Evolutionary conservation across 35 echinoderm and acorn worm genomes (phyloP), one percentile per base, ranked within the genome.

Genomic region (Apostichopus californicus): DNA sequence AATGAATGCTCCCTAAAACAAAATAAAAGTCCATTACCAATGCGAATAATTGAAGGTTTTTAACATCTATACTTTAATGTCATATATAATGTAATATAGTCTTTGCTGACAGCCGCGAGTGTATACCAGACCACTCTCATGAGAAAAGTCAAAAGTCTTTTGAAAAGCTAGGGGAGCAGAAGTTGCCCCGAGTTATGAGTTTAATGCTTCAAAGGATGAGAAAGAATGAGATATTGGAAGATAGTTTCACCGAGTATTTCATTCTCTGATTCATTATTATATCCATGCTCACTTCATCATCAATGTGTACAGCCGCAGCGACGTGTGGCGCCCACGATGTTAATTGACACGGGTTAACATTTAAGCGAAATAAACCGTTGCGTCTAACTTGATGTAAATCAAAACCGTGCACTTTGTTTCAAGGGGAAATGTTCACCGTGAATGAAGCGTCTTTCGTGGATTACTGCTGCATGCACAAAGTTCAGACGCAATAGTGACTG

Each of bases 41-140:
- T 9, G 7, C 58, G 0, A 61, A 0, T 8, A 61, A 61, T 46
- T 46, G 34, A 46, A 46, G 34, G 9, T 68, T 11, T 11, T 18
- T 68, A 18, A 18, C 64, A 68, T 68, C n/a, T n/a, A 6, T 68
- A 11, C 64, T 68, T 68, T 68, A 68, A 68, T 18, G 64, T 68
- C 34, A 46, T 46, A 9, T 68, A 4, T 68, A 9, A 20, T 6
- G 14, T 75, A 75, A 9, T 8, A 13, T 75, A 22, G 71, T n/a
- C 71, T 75, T 75, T 75, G 15, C 71, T 75, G 71, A 75, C 17
- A 75, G 71, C 71, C 71, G 71, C 71, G n/a, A 75, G 71, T 75
- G 71, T 75, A 22, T 75, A 22, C 15, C 21, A 22, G 71, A 75
- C 71, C 71, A 20, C 71, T 75, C 71, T 75, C 71, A 75, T 20